Conservation (phyloP, 2,888 invertebrate species). For the Homarus gammarus region DNA sequence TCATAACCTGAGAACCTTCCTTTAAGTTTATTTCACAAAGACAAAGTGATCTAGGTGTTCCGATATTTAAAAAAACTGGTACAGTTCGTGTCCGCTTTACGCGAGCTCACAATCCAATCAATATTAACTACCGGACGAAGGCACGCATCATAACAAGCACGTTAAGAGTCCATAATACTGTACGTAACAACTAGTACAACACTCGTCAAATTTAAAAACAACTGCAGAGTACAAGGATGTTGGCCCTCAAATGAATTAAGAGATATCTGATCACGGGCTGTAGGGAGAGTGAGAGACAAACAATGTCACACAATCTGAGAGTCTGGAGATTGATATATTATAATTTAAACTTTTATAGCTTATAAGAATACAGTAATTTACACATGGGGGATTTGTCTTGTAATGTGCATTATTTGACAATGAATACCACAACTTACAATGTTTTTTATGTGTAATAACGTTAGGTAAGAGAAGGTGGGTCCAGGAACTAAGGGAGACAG, state of each 20-base stretch:
- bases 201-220: neutral
- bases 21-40: neutral
- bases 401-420: neutral
- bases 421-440: neutral
- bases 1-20: neutral
- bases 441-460: neutral
- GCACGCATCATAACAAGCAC: conserved; percentile 16
- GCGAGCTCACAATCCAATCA: neutral
- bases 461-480: neutral
- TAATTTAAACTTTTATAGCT: neutral
- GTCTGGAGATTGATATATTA: neutral
- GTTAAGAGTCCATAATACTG: conserved; percentile 24
- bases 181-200: neutral
- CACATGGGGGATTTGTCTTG: neutral
- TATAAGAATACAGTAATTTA: neutral
- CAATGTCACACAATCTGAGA: neutral
- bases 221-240: neutral
- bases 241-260: neutral
- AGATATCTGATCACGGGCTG: neutral
- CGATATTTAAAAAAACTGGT: neutral
- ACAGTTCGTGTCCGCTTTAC: neutral
- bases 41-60: neutral
- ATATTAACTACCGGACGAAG: conserved; percentile 16
- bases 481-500: neutral
- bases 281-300: neutral